These are phyloP conservation scores for Rhagium mordax DNA, from an alignment of 2,888 invertebrate genomes.

Conservation along the genomic window DNA sequence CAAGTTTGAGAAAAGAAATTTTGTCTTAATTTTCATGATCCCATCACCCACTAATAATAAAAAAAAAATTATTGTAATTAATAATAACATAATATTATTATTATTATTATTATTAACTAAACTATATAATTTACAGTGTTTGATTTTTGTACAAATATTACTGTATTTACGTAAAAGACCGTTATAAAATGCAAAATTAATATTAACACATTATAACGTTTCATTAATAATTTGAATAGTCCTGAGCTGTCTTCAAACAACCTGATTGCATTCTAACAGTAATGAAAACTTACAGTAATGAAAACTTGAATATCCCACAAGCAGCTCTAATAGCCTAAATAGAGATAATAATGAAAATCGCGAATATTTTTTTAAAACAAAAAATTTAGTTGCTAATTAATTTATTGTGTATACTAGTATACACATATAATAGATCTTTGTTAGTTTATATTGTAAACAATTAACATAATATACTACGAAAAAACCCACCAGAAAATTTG, in stretches of 20 bases:
- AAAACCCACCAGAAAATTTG: too few relatives aligned
- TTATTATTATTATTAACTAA: too few relatives aligned
- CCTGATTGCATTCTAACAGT: not conserved
- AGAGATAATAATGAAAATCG: not conserved
- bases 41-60: too few relatives aligned
- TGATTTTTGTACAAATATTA: not conserved
- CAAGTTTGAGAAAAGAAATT: too few relatives aligned
- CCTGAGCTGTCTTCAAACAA: not conserved
- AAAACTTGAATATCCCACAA: not conserved
- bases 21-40: too few relatives aligned
- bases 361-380: not conserved
- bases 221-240: slow-evolving; percentile 19
- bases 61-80: too few relatives aligned
- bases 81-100: too few relatives aligned
- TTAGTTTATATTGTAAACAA: too few relatives aligned
- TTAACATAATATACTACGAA: too few relatives aligned
- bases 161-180: not conserved
- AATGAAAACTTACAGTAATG: not conserved
- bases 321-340: not conserved
- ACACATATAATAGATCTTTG: too few relatives aligned
- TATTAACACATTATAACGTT: not conserved
- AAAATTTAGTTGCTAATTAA: not conserved
- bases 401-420: not conserved
- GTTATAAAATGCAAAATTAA: not conserved
- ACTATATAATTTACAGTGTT: not conserved